Evolutionary conservation across 2,888 invertebrate genomes (phyloP).

Genomic region (Chaetoderma sp.): DNA sequence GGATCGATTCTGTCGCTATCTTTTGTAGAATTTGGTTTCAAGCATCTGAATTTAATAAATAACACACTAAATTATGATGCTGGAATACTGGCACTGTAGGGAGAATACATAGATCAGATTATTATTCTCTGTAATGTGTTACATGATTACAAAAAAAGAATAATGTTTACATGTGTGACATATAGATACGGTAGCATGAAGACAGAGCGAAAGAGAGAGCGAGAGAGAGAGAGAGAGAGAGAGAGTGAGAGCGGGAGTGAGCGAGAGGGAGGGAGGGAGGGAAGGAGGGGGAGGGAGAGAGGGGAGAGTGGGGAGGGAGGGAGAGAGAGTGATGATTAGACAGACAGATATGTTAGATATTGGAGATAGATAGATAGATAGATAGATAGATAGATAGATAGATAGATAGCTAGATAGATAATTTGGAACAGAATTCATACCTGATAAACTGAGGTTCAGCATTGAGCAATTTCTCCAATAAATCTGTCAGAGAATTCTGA

Average conservation of each 20-base stretch:
- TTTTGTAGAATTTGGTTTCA: conserved; percentile 60
- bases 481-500: conserved; percentile 61
- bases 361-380: neutral
- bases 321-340: neutral
- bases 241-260: too few species aligned
- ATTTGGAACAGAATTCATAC: neutral
- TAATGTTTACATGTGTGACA: too few species aligned
- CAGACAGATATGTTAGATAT: neutral
- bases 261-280: too few species aligned
- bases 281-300: too few species aligned
- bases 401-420: neutral
- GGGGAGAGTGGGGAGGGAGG: neutral
- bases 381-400: neutral
- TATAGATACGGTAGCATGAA: too few species aligned
- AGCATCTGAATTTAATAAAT: conserved; percentile 43
- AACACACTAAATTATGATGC: too few species aligned
- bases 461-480: conserved; percentile 51
- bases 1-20: conserved; percentile 45
- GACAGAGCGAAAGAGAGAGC: too few species aligned
- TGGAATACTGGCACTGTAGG: too few species aligned
- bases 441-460: conserved; percentile 56
- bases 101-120: too few species aligned
- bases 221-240: too few species aligned
- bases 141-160: too few species aligned
- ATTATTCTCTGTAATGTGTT: too few species aligned